Base-by-base conservation (phyloP, 2,113 vertebrate genomes). In the Lepus europaeus region DNA sequence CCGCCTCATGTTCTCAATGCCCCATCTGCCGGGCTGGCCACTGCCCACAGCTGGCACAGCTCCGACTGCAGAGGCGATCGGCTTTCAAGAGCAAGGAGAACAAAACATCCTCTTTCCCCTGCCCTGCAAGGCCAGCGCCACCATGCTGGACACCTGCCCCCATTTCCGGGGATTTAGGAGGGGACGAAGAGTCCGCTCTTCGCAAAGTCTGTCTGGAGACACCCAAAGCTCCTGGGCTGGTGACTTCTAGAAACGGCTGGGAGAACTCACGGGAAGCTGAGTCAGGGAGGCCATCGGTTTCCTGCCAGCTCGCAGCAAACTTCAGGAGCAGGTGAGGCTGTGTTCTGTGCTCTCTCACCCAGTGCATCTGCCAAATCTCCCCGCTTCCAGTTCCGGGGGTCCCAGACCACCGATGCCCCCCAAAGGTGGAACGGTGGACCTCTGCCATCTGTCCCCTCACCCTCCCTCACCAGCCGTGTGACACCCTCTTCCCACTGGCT, bases 61-160 rank as follows among this genome's bases (percentile, higher is more conserved):
- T 94, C 92, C 95, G 80, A 68, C 72, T 93, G 13, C 87, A 93
- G 87, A 95, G 39, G 39, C 0, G 72, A 79, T 95, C 80, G 13
- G 92, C 84, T 96, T 96, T 73, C 72, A 78, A 61, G 86, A 81
- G 68, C 92, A 79, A 61, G 76, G 31, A 84, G 92, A 96, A 89
- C 76, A 94, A 59, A 91, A 45, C 36, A 4, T 79, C 95, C 87
- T 87, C 36, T 95, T 95, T 93, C 10, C 73, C 56, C 23, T 66
- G 81, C 87, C 84, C 53, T 87, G 69, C 77, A 77, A 94, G 63
- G 78, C 70, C 49, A 83, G 68, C 9, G 76, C 66, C 11, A 3
- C 80, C 45, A 9, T 2, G 3, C 89, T 56, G 27, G 39, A 79
- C 68, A n/a, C 22, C 61, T 11, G 4, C 25, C 27, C 33, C 22